Percentiles rank a stretch among this genome's conserved stretches.
Conservation (phyloP, 2,888 invertebrate genomes). For the Plebejus melissa region DNA sequence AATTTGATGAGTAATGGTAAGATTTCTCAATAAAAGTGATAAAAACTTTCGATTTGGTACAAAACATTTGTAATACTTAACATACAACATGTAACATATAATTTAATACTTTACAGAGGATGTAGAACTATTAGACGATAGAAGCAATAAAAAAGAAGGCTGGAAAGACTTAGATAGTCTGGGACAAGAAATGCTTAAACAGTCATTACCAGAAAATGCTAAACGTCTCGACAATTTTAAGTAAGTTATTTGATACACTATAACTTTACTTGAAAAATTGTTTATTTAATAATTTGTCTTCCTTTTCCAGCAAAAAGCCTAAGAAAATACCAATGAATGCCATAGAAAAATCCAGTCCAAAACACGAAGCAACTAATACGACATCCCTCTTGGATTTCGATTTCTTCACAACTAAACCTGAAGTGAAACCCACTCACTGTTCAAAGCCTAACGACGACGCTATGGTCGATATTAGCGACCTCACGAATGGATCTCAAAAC, state of each 20-base stretch:
- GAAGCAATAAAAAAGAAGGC: conserved; percentile 64
- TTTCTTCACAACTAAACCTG: conserved; percentile 67
- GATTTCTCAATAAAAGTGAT: too few species aligned
- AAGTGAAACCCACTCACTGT: conserved; percentile 41
- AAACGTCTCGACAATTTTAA: conserved; percentile 60
- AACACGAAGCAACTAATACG: conserved; percentile 48
- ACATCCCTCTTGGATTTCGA: conserved; percentile 69
- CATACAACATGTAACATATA: not conserved
- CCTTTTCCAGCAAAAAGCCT: conserved; percentile 62
- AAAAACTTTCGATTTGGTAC: too few species aligned
- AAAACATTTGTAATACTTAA: too few species aligned
- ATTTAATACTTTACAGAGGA: conserved; percentile 49
- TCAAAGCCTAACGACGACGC: conserved; percentile 64
- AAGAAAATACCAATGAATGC: conserved; percentile 84
- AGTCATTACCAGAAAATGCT: conserved; percentile 79
- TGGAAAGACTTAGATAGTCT: conserved; percentile 88
- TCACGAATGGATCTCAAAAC: conserved; percentile 43
- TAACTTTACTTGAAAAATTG: too few species aligned
- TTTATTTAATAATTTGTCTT: not conserved
- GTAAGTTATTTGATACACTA: conserved; percentile 41
- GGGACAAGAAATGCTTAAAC: conserved; percentile 88
- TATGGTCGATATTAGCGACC: conserved; percentile 77
- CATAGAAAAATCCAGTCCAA: conserved; percentile 63
- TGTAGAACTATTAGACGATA: conserved; percentile 54
- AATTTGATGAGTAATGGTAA: conserved; percentile 58